phyloP scores from a whole-genome alignment of 2,888 invertebrate genomes.

The Lymantria monacha region DNA sequence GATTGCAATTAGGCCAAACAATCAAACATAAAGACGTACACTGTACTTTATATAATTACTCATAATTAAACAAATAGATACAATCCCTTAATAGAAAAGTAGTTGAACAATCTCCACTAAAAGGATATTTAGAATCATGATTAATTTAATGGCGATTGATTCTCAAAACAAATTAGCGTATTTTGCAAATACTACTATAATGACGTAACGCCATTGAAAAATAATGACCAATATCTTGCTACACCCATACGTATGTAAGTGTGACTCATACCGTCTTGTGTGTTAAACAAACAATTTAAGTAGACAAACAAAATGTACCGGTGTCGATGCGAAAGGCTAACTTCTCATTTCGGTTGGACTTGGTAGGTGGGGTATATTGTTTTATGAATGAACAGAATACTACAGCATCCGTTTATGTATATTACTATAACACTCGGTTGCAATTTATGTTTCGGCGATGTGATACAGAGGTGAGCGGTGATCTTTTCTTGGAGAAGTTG shows the following conservation, averaged over 20 bases:
- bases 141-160: constrained; percentile 32
- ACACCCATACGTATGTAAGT: constrained; percentile 37
- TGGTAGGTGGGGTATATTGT: constrained; percentile 16
- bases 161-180: constrained; percentile 43
- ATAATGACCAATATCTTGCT: constrained; percentile 54
- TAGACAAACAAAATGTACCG: constrained; percentile 45
- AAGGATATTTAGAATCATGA: constrained; percentile 23
- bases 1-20: neutral
- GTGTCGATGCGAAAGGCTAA: constrained; percentile 37
- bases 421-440: constrained; percentile 37
- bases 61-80: neutral
- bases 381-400: constrained; percentile 67
- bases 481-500: constrained; percentile 43
- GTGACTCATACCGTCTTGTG: constrained; percentile 42
- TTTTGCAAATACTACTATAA: constrained; percentile 49
- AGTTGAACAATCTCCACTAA: constrained; percentile 1
- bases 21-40: neutral
- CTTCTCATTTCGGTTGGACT: constrained; percentile 54
- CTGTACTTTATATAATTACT: neutral
- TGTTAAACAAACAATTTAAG: constrained; percentile 52
- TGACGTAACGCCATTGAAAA: constrained; percentile 61
- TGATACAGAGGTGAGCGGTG: constrained; percentile 31
- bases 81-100: neutral
- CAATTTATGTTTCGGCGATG: constrained; percentile 43
- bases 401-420: constrained; percentile 36